Evolutionary conservation across 2,113 vertebrate species (phyloP), one percentile per base, ranked within the genome.

Genomic region (Anoplopoma fimbria): DNA sequence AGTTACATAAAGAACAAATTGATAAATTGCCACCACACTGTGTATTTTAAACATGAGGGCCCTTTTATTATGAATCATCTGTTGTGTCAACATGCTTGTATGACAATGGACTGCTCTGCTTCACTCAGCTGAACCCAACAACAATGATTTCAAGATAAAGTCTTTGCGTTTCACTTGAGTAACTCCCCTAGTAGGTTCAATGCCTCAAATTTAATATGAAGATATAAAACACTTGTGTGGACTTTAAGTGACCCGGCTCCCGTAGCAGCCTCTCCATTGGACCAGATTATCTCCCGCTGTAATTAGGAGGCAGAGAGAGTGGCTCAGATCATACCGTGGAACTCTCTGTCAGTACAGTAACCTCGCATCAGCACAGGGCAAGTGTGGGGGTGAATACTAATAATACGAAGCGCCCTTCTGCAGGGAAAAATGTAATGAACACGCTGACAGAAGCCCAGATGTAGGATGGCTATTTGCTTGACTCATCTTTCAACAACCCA

Each of bases 321-420:
- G 31, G 47, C 76, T 77, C 45, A 69, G 85, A 86, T 83, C 64
- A 75, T 82, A 87, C 89, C 47, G 4, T 65, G 45, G 6, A 33
- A 42, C 77, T 82, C 80, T 90, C 80, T 87, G 72, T 81, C 86
- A 75, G 81, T 84, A 81, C 82, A 87, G 70, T 82, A 90, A 85
- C 73, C 51, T 81, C 55, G 13, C 77, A 53, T 86, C 63, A 75
- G 80, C 55, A 23, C 61, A 29, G 64, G 57, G 64, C 31, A 72
- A 84, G 85, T 9, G 34, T 89, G 84, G 81, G 42, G 63, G 38
- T 87, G 91, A 93, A 93, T 93, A 89, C 89, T 91, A 88, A 94
- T 87, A 72, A 79, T 25, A 70, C 25, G 36, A 73, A 78, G 2
- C 21, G 27, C 67, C 87, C 60, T 78, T 92, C 69, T 81, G 64